Percentiles rank a stretch among this genome's conserved stretches.
Conservation (phyloP, 1,140 invertebrate species). For the Spodoptera litura region DNA sequence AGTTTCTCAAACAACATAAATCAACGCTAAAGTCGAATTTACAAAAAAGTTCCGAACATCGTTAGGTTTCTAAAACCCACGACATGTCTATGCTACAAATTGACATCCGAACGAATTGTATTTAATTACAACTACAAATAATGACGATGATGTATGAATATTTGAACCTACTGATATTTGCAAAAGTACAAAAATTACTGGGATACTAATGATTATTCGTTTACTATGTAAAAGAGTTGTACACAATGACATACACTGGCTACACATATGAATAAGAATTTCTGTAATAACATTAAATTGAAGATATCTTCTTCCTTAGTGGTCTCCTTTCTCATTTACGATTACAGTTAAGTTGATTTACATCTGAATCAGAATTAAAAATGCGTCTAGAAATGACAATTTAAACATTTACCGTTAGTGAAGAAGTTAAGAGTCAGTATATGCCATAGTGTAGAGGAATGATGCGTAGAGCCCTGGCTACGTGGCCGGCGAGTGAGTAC, state of each 20-base stretch:
- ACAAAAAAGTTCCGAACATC: background rate
- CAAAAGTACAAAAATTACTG: slow-evolving; percentile 29
- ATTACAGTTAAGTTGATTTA: too few relatives aligned
- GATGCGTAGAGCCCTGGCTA: slow-evolving; percentile 16
- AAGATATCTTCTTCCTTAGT: too few relatives aligned
- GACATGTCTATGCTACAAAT: slow-evolving; percentile 16
- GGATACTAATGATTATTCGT: background rate
- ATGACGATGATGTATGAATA: slow-evolving; percentile 5
- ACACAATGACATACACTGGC: background rate
- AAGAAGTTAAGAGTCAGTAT: background rate
- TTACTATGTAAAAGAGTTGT: background rate
- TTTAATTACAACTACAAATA: background rate
- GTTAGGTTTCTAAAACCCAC: slow-evolving; percentile 23
- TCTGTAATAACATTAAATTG: too few relatives aligned
- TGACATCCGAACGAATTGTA: slow-evolving; percentile 22
- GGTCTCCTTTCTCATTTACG: too few relatives aligned
- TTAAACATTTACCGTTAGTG: too few relatives aligned
- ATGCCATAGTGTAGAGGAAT: slow-evolving; percentile 1
- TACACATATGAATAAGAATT: too few relatives aligned
- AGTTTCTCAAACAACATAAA: background rate
- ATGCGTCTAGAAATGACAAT: too few relatives aligned
- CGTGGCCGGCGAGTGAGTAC: background rate
- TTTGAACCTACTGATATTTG: slow-evolving; percentile 3
- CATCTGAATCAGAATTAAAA: too few relatives aligned
- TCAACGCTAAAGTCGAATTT: background rate